Evolutionary conservation across 2,888 invertebrate genomes (phyloP), one percentile per base, ranked within the genome.

Genomic region (Sphaerophoria taeniata): DNA sequence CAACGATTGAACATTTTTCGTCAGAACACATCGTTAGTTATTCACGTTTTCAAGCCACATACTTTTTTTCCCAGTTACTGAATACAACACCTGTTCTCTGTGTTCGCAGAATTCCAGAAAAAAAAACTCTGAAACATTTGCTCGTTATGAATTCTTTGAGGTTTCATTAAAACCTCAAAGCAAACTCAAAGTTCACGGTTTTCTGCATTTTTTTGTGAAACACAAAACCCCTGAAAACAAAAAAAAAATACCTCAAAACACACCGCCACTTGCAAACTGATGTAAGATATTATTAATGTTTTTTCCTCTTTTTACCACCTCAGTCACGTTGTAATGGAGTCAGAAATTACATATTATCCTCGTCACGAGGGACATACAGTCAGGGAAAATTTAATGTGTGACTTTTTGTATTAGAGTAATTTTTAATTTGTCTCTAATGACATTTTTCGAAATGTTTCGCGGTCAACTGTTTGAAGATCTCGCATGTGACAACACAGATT

Each of bases 131-230:
- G 7, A 51, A 65, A 36, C 36, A 36, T 67, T 49, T 36, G 34
- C 60, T 69, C 53, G 34, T 69, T 60, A 76, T 53, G 39, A 51
- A 70, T 70, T 70, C 76, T 61, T 69, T 61, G 60, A 53, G 69
- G 53, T 76, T 70, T 76, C 69, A 76, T 76, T 70, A 76, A 69
- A 76, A 45, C 31, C 53, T 69, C 60, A 61, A 43, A 69, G 31
- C 36, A 49, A 49, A 36, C 24, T 9, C 14, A 24, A 67, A n/a
- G n/a, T n/a, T n/a, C n/a, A n/a, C n/a, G n/a, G n/a, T n/a, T n/a
- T n/a, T n/a, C n/a, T n/a, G n/a, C n/a, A n/a, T n/a, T n/a, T n/a
- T n/a, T n/a, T n/a, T n/a, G n/a, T 36, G 36, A 36, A 36, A 36
- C 5, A 24, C 6, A 47, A 33, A 47, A 47, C n/a, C n/a, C n/a